These are phyloP conservation scores for Prunella fulvescens DNA, from an alignment of 2,113 vertebrate species.

Conservation along the genomic window DNA sequence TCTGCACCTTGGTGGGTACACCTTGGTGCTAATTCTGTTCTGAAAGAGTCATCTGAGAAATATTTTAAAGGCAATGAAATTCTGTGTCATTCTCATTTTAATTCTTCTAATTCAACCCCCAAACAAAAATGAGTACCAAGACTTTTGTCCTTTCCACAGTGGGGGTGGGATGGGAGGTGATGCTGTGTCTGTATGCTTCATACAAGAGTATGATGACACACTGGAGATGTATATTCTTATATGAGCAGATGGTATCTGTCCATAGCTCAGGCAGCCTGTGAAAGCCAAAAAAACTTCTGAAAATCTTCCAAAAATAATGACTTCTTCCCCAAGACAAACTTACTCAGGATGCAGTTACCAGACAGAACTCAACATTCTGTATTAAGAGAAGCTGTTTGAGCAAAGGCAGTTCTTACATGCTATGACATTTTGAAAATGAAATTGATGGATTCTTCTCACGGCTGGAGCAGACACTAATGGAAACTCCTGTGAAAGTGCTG, in stretches of 20 bases:
- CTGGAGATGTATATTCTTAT: neutral
- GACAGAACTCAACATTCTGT: constrained; percentile 20
- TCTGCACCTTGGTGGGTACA: neutral
- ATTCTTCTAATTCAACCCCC: neutral
- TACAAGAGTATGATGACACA: neutral
- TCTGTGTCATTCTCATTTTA: neutral
- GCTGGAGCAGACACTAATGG: neutral
- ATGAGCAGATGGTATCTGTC: neutral
- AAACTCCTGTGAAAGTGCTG: neutral
- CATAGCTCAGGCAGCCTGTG: neutral
- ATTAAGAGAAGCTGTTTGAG: neutral
- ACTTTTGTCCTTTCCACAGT: neutral
- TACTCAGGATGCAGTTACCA: constrained; percentile 43
- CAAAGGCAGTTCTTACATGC: neutral
- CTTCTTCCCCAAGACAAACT: constrained; percentile 29
- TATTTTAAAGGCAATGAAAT: neutral
- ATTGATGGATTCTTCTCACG: neutral
- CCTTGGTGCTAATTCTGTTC: neutral
- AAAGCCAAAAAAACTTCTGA: constrained; percentile 52
- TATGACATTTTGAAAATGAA: constrained; percentile 32
- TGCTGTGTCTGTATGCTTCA: neutral
- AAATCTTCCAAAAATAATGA: constrained; percentile 41
- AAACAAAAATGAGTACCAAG: neutral
- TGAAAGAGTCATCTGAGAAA: neutral
- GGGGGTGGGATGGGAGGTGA: neutral